Percentiles rank a stretch among this genome's conserved stretches.
These are phyloP conservation scores for Tupaia chinensis DNA, from an alignment of 2,113 vertebrate genomes.

Conservation along the genomic window DNA sequence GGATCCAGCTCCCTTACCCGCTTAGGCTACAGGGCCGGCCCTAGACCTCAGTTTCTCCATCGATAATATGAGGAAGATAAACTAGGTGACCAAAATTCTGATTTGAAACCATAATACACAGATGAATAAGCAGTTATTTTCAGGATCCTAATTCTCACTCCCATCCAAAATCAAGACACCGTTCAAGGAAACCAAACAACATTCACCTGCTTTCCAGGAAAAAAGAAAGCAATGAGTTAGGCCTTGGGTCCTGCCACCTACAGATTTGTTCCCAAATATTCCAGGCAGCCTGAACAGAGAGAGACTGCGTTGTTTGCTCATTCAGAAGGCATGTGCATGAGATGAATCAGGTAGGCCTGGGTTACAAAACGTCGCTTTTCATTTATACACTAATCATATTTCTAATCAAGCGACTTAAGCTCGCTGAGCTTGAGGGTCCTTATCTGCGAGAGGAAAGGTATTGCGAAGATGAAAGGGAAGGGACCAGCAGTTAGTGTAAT, in stretches of 20 bases:
- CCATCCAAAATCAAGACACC: background rate
- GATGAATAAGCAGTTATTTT: background rate
- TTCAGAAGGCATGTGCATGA: background rate
- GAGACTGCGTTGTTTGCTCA: background rate
- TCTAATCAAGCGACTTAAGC: background rate
- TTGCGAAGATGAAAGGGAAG: too few species aligned
- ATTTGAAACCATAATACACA: background rate
- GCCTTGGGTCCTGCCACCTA: background rate
- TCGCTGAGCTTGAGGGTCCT: background rate
- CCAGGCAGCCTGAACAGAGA: background rate
- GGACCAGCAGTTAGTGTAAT: too few species aligned
- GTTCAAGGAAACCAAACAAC: background rate
- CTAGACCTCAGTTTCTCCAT: background rate
- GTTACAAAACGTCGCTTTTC: conserved; percentile 28
- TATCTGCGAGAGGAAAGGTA: background rate
- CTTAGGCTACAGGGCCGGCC: too few species aligned
- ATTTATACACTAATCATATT: background rate
- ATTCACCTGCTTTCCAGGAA: background rate
- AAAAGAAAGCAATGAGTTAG: background rate
- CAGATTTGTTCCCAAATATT: background rate
- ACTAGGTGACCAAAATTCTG: background rate
- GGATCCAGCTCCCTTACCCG: too few species aligned
- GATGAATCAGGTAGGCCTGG: background rate
- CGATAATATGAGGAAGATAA: background rate
- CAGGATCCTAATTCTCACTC: background rate